Percentiles rank a stretch among this genome's conserved stretches.
Conservation (phyloP, 2,888 invertebrate species). For the Copidosoma aretas region DNA sequence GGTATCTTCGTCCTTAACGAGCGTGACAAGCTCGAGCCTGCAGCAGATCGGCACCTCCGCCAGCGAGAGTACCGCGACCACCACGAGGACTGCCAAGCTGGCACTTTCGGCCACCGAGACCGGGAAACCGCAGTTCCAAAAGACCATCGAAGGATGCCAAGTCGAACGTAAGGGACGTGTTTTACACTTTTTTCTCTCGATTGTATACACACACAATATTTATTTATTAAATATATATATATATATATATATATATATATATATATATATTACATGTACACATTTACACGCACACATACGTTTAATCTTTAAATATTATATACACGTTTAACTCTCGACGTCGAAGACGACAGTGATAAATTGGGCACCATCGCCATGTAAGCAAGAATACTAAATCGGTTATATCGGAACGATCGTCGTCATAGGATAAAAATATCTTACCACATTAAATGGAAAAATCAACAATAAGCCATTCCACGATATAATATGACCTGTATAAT, state of each 20-base stretch:
- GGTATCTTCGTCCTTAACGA: conserved; percentile 31
- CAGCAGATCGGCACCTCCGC: conserved; percentile 35
- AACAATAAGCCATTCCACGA: too few relatives aligned
- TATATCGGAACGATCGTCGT: background rate
- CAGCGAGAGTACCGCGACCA: conserved; percentile 43
- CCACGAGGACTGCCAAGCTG: conserved; percentile 46
- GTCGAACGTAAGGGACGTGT: conserved; percentile 77
- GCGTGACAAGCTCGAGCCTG: conserved; percentile 18
- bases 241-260: too few relatives aligned
- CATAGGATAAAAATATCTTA: background rate
- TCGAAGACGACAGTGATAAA: too few relatives aligned
- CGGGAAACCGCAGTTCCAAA: conserved; percentile 75
- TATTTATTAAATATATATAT: too few relatives aligned
- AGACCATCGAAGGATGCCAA: conserved; percentile 77
- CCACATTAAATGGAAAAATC: background rate
- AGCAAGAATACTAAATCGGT: too few relatives aligned
- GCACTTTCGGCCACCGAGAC: conserved; percentile 57
- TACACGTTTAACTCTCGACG: too few relatives aligned
- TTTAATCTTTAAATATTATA: too few relatives aligned
- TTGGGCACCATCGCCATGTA: too few relatives aligned
- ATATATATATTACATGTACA: background rate
- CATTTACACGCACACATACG: background rate
- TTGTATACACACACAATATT: background rate
- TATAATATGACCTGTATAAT: background rate
- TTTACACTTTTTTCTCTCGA: background rate